Percentiles rank a stretch among this genome's conserved stretches.
Evolutionary conservation across 2,113 vertebrate genomes (phyloP).

Genomic region (Limanda limanda): DNA sequence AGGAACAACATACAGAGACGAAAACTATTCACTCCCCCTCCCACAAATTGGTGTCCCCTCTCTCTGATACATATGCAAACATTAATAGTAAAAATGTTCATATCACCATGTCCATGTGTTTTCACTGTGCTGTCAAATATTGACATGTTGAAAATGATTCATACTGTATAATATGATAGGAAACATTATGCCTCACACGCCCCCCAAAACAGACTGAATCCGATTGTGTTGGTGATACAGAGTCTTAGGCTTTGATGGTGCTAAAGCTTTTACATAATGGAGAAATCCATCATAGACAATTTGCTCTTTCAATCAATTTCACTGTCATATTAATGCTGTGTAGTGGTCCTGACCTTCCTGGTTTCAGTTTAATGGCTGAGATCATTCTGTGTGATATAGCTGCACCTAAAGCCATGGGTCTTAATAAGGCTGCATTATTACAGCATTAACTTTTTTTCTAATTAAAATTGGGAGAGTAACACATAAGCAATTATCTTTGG

Average conservation of each 20-base stretch:
- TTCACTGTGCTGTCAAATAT: conserved; percentile 36
- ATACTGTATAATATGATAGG: not conserved
- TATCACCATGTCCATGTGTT: conserved; percentile 43
- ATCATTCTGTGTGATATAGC: conserved; percentile 46
- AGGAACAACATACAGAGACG: too few species aligned
- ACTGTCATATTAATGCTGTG: conserved; percentile 31
- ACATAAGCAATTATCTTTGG: conserved; percentile 55
- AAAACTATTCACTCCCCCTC: too few species aligned
- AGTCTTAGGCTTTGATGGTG: conserved; percentile 8
- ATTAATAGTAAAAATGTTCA: not conserved
- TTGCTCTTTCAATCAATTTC: conserved; percentile 50
- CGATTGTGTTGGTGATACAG: conserved; percentile 12
- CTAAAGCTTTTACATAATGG: conserved; percentile 20
- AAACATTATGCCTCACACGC: not conserved
- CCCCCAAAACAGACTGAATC: not conserved
- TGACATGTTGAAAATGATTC: conserved; percentile 34
- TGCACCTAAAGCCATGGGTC: conserved; percentile 59
- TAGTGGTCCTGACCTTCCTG: conserved; percentile 29
- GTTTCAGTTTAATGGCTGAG: conserved; percentile 37
- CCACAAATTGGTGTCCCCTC: not conserved
- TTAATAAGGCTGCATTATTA: conserved; percentile 58
- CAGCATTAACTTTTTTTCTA: conserved; percentile 58
- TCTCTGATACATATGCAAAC: not conserved
- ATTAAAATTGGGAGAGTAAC: conserved; percentile 65
- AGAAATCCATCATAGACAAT: conserved; percentile 44